Evolutionary conservation across 2,797 vertebrate species (phyloP), one percentile per base, ranked within the genome.

Genomic region (Lithobates pipiens): DNA sequence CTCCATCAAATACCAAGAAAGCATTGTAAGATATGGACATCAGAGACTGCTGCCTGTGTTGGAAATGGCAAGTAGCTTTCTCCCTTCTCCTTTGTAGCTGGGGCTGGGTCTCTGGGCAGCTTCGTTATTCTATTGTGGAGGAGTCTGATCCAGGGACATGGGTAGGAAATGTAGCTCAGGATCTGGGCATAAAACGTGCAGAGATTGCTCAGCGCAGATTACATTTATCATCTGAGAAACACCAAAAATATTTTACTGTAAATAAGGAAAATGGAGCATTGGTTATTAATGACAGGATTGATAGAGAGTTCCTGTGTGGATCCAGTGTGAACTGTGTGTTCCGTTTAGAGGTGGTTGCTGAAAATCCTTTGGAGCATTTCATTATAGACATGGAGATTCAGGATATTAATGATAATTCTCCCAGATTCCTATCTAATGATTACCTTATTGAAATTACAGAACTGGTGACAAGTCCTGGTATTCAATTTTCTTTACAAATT

Each of bases 81-180:
- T 93, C 97, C 90, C 91, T 98, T 90, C 96, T 89, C 90, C 91
- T 95, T 89, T 95, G 96, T 86, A 90, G 93, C 89, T 96, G 92
- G 93, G 92, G 96, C 90, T 92, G 94, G 88, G 96, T 93, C 86
- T 93, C 95, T 69, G 96, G 96, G 87, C 96, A 98, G 94, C 77
- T 85, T 89, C 96, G 89, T 83, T 99, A 98, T 92, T 97, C 97
- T 44, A 94, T 97, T 67, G 90, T 94, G 89, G 97, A 99, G 91
- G 97, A 99, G 90, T 94, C 96, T 13, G 95, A 93, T 79, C 96
- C 90, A 84, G 89, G 89, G 88, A 89, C 88, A 65, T 89, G 89
- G 77, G 83, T 57, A 61, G 88, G 90, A 27, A 88, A 89, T 88
- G 74, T 83, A 89, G 83, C 89, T 87, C 90, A 90, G 86, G n/a